These are phyloP conservation scores for Drosophila rellima DNA, from an alignment of 2,888 invertebrate species.

Conservation along the genomic window DNA sequence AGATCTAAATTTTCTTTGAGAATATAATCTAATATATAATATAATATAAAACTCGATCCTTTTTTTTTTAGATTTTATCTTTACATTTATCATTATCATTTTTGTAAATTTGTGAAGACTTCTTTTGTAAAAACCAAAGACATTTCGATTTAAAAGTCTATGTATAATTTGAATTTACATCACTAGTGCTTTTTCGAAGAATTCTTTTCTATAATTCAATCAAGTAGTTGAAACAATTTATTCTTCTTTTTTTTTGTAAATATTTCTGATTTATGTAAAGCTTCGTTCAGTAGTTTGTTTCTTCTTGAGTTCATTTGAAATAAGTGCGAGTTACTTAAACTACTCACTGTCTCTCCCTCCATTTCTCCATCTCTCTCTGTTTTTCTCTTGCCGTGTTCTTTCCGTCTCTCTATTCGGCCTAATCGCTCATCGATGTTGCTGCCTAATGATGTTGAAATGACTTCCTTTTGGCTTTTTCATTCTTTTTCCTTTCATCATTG, in stretches of 20 bases:
- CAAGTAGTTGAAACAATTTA: too few relatives aligned
- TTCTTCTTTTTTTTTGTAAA: too few relatives aligned
- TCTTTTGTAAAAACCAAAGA: too few relatives aligned
- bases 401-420: not conserved
- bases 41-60: too few relatives aligned
- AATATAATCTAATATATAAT: too few relatives aligned
- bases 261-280: not conserved
- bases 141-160: too few relatives aligned
- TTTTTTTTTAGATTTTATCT: too few relatives aligned
- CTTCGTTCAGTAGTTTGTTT: not conserved
- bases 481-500: conserved; percentile 26
- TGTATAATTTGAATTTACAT: too few relatives aligned
- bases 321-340: not conserved
- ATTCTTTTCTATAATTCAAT: not conserved
- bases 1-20: too few relatives aligned
- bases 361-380: not conserved
- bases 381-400: not conserved
- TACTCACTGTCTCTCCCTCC: not conserved
- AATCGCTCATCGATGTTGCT: conserved; percentile 50
- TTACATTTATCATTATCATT: too few relatives aligned
- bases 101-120: too few relatives aligned
- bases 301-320: not conserved
- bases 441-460: conserved; percentile 69
- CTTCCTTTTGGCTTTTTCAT: conserved; percentile 54
- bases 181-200: not conserved